Conservation (phyloP, 2,797 vertebrate species). For the Leptatherina wallacei region DNA sequence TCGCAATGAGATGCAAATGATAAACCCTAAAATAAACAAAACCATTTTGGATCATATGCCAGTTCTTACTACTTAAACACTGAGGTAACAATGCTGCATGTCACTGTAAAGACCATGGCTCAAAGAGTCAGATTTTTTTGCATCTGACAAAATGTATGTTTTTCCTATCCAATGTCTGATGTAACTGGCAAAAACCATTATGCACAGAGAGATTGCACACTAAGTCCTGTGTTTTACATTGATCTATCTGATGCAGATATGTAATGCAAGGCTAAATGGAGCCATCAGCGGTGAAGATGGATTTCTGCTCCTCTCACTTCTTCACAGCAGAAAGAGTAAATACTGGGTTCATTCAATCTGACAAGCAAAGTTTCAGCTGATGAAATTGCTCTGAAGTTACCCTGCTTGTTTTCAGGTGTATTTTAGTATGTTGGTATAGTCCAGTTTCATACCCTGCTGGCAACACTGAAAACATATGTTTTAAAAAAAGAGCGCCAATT, state of each 20-base stretch:
- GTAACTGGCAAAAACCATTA: not conserved
- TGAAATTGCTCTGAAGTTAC: not conserved
- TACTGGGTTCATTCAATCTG: not conserved
- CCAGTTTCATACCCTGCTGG: not conserved
- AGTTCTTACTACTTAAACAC: too few relatives aligned
- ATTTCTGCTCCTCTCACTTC: not conserved
- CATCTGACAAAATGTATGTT: not conserved
- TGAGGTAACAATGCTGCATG: too few relatives aligned
- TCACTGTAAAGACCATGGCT: not conserved
- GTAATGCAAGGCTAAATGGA: not conserved
- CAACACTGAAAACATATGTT: not conserved
- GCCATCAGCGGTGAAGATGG: not conserved
- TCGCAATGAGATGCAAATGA: not conserved
- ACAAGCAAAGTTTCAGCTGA: not conserved
- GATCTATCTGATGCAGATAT: not conserved
- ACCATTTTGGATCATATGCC: not conserved
- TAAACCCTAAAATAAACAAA: not conserved
- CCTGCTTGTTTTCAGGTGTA: not conserved
- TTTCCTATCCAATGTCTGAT: not conserved
- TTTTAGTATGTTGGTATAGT: not conserved
- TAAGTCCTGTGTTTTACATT: not conserved
- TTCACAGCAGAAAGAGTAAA: not conserved
- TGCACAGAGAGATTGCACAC: not conserved
- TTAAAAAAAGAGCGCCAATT: not conserved
- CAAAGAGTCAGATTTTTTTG: not conserved